A percentile compares a stretch with the other conserved stretches of the same genome.
phyloP scores from a whole-genome alignment of 1,140 invertebrate species.

The Hesperophylax magnus region DNA sequence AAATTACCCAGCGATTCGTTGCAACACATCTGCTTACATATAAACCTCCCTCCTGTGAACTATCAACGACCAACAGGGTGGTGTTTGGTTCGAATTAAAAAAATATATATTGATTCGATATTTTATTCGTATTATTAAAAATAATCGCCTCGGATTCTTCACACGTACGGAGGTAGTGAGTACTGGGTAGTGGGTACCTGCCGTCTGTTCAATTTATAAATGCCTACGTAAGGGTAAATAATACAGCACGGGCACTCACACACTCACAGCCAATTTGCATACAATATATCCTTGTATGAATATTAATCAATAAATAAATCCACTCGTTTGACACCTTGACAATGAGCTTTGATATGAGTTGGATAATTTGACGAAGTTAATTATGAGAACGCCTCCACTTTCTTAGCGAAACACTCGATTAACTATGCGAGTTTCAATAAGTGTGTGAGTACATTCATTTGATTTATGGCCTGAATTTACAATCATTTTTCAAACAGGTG shows the following conservation, averaged over 20 bases:
- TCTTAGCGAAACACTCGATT: neutral
- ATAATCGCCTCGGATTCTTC: neutral
- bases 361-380: constrained; percentile 2
- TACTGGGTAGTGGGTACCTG: neutral
- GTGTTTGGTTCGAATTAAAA: too few species aligned
- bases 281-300: constrained; percentile 42
- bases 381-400: constrained; percentile 4
- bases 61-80: too few species aligned
- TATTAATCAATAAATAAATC: constrained; percentile 37
- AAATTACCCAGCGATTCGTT: too few species aligned
- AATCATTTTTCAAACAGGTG: constrained; percentile 4
- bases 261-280: constrained; percentile 19
- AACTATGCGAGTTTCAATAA: neutral
- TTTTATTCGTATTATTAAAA: too few species aligned
- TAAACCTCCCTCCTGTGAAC: too few species aligned
- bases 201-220: too few species aligned
- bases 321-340: constrained; percentile 5
- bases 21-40: too few species aligned
- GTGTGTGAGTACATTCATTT: neutral
- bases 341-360: neutral
- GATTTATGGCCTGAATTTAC: neutral
- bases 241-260: neutral
- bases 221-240: neutral
- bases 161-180: neutral
- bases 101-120: too few species aligned